Conservation (phyloP, 2,113 vertebrate species). For the Colius striatus region DNA sequence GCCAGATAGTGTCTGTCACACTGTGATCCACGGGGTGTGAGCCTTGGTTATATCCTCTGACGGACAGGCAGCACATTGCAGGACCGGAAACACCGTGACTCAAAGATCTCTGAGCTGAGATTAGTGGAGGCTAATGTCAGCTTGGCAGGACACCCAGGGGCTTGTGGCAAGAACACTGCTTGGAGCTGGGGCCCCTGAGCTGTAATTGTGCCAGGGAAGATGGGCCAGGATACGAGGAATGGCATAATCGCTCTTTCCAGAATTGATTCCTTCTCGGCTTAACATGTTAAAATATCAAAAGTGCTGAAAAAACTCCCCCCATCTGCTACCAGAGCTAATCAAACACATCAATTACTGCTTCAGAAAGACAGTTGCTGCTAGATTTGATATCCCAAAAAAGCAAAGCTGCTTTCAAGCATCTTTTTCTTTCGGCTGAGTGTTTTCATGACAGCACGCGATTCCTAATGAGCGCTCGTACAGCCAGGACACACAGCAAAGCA, state of each 20-base stretch:
- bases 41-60: background rate
- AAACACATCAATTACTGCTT: conserved; percentile 39
- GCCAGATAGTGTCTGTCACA: background rate
- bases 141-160: conserved; percentile 7
- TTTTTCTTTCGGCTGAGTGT: conserved; percentile 41
- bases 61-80: background rate
- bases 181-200: background rate
- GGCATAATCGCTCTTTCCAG: background rate
- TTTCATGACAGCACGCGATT: conserved; percentile 23
- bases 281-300: conserved; percentile 18
- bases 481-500: conserved; percentile 28
- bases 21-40: background rate
- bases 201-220: background rate
- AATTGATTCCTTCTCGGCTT: conserved; percentile 12
- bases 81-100: background rate
- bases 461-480: background rate
- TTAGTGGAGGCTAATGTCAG: conserved; percentile 12
- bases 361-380: conserved; percentile 28
- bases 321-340: conserved; percentile 50
- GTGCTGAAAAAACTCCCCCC: background rate
- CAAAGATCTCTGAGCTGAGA: conserved; percentile 19
- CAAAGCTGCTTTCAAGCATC: conserved; percentile 35
- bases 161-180: background rate
- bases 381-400: conserved; percentile 34
- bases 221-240: background rate